Evolutionary conservation across 37 sponge, comb jelly and placozoan species (phyloP), one percentile per base, ranked within the genome.

Genomic region (Petrosia ficiformis): DNA sequence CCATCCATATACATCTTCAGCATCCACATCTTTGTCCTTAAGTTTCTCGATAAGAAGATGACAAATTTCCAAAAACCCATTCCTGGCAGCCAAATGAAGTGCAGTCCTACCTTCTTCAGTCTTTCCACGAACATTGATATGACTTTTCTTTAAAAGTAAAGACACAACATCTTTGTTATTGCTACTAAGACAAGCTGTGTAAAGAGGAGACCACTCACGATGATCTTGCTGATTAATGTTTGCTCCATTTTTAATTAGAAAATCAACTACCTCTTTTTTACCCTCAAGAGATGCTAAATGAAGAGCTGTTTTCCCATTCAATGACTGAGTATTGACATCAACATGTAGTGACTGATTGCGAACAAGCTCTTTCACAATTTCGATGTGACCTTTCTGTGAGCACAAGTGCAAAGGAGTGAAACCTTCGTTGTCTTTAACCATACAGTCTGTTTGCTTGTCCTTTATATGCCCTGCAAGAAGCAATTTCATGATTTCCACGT

Each of bases 281-380:
- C 93, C 93, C 56, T 87, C 87, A 72, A 87, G 84, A 25, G 86
- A 89, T 14, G 93, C 89, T 19, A 92, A 61, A 57, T 92, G 93
- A 8, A 92, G 82, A 11, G 89, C 80, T 1, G 93, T 88, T 30
- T 89, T 68, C 0, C 89, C 82, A 30, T 84, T 87, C 48, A 84
- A 81, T 6, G 85, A 82, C 60, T 68, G 73, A 48, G 77, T 83
- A 36, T 92, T 58, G 41, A 87, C 58, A 31, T 67, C 44, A 2
- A 84, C 84, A 4, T 75, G 76, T 36, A 73, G 71, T 36, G 68
- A 65, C n/a, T n/a, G n/a, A n/a, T n/a, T n/a, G n/a, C 4, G 11
- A 28, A 86, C 68, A 25, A 92, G 70, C 57, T 44, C 67, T 24
- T 77, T 35, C 16, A 85, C 90, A 11, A 90, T 77, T 25, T 84